Evolutionary conservation across 2,888 invertebrate species (phyloP), one percentile per base, ranked within the genome.

Genomic region (Pammene aurita): DNA sequence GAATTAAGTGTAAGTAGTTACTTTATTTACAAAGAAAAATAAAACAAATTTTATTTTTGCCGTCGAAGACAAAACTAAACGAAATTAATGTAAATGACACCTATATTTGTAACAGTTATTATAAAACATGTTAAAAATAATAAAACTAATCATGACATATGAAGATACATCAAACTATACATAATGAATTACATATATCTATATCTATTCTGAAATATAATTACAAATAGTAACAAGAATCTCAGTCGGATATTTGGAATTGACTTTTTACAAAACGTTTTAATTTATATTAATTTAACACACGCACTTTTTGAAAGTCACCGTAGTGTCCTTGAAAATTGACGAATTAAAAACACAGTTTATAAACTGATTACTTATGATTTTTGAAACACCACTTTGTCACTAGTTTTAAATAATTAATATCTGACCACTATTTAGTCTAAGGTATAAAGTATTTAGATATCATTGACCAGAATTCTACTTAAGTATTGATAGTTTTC

Each of bases 161-260:
- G 55, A 50, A 42, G 14, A 66, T 50, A 71, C 61, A 65, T 72
- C 57, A 64, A 74, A 71, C 61, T 72, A 74, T 76, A 74, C 67
- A 75, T 69, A 52, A 67, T 34, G 55, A 46, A 48, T 71, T 66
- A 66, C 58, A 62, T 69, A 50, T 63, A 66, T 50, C 42, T 60
- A 46, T 48, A 55, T 57, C 61, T 68, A 72, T 60, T 66, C 55
- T 46, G 62, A 65, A 58, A 58, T 64, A 64, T 66, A 66, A 60
- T 75, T 76, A 77, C 70, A 74, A 72, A 76, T 80, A 85, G 84
- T 84, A 86, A 86, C 84, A 86, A 81, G 84, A 88, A 84, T 84
- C 82, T 89, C 84, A 87, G 84, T 86, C 82, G 78, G 80, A 79
- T 80, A 77, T 77, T 76, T 73, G 76, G 82, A 88, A 87, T 88